A percentile compares a stretch with the other conserved stretches of the same genome.
These are phyloP conservation scores for Glaucomys volans DNA, from an alignment of 2,113 vertebrate species.

Conservation along the genomic window DNA sequence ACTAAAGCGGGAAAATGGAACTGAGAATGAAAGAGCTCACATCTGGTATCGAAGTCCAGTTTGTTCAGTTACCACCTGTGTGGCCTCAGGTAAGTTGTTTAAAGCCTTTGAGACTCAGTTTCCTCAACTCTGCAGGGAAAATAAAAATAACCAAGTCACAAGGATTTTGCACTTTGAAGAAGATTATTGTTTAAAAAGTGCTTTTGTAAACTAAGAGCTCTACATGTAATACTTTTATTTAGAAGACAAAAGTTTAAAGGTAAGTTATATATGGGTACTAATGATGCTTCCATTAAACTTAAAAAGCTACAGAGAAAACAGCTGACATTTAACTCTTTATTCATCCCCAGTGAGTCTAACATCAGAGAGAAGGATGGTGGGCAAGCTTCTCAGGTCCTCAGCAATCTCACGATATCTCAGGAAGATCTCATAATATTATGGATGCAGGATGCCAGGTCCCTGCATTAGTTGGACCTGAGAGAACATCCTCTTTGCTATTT, in stretches of 20 bases:
- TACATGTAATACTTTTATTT: background rate
- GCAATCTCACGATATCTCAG: background rate
- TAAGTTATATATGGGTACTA: background rate
- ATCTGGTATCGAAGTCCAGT: background rate
- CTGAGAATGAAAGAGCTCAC: background rate
- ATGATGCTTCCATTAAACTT: background rate
- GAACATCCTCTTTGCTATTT: background rate
- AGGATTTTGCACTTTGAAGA: background rate
- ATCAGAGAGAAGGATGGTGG: background rate
- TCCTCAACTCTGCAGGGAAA: background rate
- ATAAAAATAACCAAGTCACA: background rate
- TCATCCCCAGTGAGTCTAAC: background rate
- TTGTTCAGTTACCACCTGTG: background rate
- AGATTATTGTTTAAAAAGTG: background rate
- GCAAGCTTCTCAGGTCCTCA: background rate
- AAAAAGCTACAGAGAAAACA: background rate
- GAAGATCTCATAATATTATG: too few species aligned
- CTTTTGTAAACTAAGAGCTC: conserved; percentile 8
- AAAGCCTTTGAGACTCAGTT: background rate
- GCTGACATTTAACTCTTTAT: background rate
- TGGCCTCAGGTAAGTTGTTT: background rate
- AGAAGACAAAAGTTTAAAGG: background rate
- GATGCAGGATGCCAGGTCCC: background rate
- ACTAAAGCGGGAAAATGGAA: background rate
- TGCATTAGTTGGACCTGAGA: background rate